Evolutionary conservation across 2,797 vertebrate species (phyloP).

Genomic region (Oreochromis grahami): DNA sequence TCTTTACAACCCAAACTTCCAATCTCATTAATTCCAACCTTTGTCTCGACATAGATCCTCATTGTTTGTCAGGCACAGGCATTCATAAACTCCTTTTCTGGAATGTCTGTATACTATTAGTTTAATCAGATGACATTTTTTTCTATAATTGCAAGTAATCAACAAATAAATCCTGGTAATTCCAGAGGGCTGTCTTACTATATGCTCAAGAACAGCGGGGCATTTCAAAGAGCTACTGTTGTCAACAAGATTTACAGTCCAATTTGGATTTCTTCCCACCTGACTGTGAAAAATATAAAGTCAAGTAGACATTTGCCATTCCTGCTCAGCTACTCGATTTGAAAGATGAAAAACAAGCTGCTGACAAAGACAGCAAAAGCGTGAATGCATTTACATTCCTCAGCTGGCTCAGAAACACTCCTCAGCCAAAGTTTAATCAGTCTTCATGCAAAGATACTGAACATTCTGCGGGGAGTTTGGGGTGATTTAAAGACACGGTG

Average conservation of each 20-base stretch:
- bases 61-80: background rate
- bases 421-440: constrained; percentile 8
- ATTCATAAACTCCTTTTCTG: background rate
- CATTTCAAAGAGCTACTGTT: background rate
- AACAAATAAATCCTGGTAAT: background rate
- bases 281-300: background rate
- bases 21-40: background rate
- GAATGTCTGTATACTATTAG: background rate
- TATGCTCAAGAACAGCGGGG: background rate
- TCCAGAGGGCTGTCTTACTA: background rate
- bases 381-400: background rate
- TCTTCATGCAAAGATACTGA: background rate
- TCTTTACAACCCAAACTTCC: background rate
- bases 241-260: background rate
- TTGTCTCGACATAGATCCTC: background rate
- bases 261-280: background rate
- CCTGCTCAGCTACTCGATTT: background rate
- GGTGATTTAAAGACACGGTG: background rate
- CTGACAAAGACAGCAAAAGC: background rate
- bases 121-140: background rate
- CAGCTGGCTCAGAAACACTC: background rate
- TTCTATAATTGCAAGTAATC: background rate
- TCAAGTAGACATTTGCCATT: background rate
- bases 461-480: background rate
- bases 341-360: background rate